These are phyloP conservation scores for Amphipoea lucens DNA, from an alignment of 2,888 invertebrate species.

Conservation along the genomic window DNA sequence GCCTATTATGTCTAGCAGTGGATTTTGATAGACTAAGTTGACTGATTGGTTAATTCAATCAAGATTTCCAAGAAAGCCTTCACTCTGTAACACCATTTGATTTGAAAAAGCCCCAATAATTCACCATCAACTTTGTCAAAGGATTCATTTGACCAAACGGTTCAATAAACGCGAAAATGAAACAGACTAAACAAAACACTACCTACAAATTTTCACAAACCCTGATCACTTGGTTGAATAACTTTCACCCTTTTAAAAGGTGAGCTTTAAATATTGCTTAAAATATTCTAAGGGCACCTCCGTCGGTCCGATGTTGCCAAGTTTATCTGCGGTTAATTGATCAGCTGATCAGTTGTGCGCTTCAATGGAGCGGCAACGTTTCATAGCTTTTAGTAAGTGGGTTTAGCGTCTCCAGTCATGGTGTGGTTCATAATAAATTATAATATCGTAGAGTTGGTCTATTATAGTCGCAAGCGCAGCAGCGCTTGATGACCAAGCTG, in stretches of 20 bases:
- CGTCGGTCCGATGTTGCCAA: constrained; percentile 9
- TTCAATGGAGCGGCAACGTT: constrained; percentile 35
- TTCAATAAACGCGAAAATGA: not conserved
- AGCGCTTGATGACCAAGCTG: too few relatives aligned
- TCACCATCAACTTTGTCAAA: not conserved
- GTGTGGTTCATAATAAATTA: not conserved
- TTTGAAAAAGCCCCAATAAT: not conserved
- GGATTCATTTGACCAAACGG: not conserved
- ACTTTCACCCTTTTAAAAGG: constrained; percentile 36
- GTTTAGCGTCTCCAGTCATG: constrained; percentile 1
- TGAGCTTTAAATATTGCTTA: constrained; percentile 1
- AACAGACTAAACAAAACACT: not conserved
- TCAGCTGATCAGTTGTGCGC: not conserved
- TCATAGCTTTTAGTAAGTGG: constrained; percentile 16
- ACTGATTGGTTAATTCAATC: too few relatives aligned
- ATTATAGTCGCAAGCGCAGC: too few relatives aligned
- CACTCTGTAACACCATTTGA: not conserved
- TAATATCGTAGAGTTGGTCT: too few relatives aligned
- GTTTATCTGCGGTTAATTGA: constrained; percentile 23
- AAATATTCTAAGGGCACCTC: constrained; percentile 13
- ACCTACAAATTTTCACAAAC: not conserved
- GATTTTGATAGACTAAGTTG: too few relatives aligned
- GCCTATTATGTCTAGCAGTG: too few relatives aligned
- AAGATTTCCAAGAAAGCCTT: not conserved
- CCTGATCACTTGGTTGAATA: constrained; percentile 11